Conservation (phyloP, 2,797 vertebrate genomes). For the Dendrocincla tyrannina region DNA sequence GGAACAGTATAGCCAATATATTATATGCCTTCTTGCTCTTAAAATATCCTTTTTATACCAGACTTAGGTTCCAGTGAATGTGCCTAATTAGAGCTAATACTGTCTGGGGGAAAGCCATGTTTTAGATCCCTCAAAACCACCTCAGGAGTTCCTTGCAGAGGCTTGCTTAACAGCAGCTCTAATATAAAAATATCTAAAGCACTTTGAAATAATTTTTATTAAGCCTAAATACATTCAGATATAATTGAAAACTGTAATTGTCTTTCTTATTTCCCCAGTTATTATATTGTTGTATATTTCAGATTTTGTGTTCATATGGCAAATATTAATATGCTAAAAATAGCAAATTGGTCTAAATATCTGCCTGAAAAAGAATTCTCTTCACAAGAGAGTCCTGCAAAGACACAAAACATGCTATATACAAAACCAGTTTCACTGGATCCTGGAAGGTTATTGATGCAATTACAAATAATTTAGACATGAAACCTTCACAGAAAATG, state of each 20-base stretch:
- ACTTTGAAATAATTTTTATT: not conserved
- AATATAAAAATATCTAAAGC: not conserved
- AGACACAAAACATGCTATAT: not conserved
- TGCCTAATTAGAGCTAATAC: not conserved
- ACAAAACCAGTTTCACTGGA: not conserved
- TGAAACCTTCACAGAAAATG: conserved; percentile 8
- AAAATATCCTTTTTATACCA: not conserved
- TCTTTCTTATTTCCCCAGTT: not conserved
- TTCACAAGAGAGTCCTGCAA: not conserved
- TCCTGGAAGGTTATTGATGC: not conserved
- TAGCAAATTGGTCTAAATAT: not conserved
- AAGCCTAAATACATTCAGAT: not conserved
- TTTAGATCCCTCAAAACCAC: not conserved
- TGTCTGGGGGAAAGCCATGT: not conserved
- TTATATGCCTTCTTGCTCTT: not conserved
- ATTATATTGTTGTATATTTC: not conserved
- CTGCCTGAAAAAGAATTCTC: not conserved
- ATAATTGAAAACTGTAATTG: not conserved
- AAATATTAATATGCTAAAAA: not conserved
- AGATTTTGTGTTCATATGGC: not conserved
- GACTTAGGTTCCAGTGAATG: not conserved
- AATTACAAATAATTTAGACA: not conserved
- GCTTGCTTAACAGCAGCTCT: not conserved
- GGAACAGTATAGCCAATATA: not conserved
- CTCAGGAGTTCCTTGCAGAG: not conserved